These are phyloP conservation scores for Schrankia costaestrigalis DNA, from an alignment of 2,888 invertebrate genomes.

Conservation along the genomic window DNA sequence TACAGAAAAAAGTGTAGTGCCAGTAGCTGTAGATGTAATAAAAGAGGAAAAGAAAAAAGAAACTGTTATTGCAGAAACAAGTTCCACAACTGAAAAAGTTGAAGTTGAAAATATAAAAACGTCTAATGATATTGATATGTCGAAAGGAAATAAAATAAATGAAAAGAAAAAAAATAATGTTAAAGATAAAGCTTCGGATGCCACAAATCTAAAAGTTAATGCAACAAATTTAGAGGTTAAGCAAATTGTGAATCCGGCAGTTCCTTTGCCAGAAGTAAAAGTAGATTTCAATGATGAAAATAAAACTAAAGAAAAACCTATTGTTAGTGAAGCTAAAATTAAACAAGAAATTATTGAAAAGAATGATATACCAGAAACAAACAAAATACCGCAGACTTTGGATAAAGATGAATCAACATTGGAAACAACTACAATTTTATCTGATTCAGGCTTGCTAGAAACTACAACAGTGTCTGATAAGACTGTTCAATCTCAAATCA, in stretches of 20 bases:
- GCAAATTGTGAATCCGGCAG: neutral
- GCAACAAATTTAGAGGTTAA: neutral
- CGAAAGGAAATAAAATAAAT: neutral
- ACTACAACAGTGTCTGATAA: slow-evolving; percentile 16
- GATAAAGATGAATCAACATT: slow-evolving; percentile 3
- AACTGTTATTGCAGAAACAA: neutral
- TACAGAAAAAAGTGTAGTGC: slow-evolving; percentile 7
- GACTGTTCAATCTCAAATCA: slow-evolving; percentile 21
- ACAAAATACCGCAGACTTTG: slow-evolving; percentile 5
- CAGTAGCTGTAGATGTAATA: neutral
- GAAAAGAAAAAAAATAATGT: neutral
- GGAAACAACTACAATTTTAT: slow-evolving; percentile 14
- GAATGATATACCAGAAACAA: slow-evolving; percentile 15
- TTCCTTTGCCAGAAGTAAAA: too few relatives aligned
- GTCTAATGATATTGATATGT: too few relatives aligned
- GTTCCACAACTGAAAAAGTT: neutral
- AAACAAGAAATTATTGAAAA: neutral
- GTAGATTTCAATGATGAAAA: too few relatives aligned
- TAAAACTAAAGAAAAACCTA: too few relatives aligned
- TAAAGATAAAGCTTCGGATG: neutral
- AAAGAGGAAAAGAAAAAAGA: neutral
- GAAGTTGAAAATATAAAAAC: too few relatives aligned
- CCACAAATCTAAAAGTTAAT: neutral
- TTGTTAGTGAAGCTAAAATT: neutral
- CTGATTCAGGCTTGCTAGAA: slow-evolving; percentile 11